Base-by-base conservation (phyloP, 2,113 vertebrate genomes). In the Lanius collurio region DNA sequence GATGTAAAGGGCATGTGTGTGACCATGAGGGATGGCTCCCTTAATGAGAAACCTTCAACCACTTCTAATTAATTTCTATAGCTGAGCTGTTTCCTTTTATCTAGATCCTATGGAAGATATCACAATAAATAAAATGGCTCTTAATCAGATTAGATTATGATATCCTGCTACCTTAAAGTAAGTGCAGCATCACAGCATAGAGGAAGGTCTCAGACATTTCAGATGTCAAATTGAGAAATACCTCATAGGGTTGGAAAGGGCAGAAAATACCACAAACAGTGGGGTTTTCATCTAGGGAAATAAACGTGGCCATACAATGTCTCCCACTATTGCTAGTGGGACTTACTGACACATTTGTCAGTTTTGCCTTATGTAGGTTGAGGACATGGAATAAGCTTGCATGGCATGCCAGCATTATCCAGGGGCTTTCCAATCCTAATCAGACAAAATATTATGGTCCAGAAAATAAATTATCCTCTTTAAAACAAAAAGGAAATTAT, bases 1-100 rank as follows among this genome's bases (percentile, higher is more conserved):
- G 80, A 89, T 96, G 85, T 69, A 87, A 94, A 97, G 92, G 76
- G 63, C 70, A 89, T 2, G 22, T 31, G 13, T 82, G 16, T 47
- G 74, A 70, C n/a, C 23, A 9, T 47, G 73, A 96, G 83, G 60
- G 68, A 79, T 75, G 60, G 60, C 65, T 91, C 59, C 62, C 81
- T 83, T 57, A 63, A 93, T 28, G 63, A 53, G 13, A 84, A 89
- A 42, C 19, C 62, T 83, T 74, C 62, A 64, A 33, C 18, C 50
- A 74, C 33, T n/a, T 89, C 83, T 47, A 20, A 64, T 71, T 49
- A 11, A 1, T 60, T 91, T 41, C 35, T 78, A 6, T 17, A 53
- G 21, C 31, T 47, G 47, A 63, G 26, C n/a, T 68, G 41, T 57
- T 83, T 82, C 37, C 24, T 39, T 24, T 84, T 71, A 52, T 71